Evolutionary conservation across 2,888 invertebrate species (phyloP).

Genomic region (Aleiodes alternator): DNA sequence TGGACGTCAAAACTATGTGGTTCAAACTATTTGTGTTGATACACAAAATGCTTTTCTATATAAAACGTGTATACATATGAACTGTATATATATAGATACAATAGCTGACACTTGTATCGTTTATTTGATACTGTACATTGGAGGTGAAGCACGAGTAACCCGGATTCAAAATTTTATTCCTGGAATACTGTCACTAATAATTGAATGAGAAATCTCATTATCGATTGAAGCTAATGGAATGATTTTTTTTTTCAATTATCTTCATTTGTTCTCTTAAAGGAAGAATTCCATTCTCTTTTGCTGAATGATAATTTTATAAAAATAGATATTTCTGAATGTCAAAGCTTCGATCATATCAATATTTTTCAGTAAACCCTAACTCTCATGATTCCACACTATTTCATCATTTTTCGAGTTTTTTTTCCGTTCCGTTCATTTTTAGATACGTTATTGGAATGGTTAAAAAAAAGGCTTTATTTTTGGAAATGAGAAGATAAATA

Average conservation of each 20-base stretch:
- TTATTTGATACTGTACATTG: conserved; percentile 3
- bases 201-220: background rate
- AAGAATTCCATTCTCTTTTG: too few relatives aligned
- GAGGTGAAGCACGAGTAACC: conserved; percentile 17
- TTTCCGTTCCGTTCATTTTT: too few relatives aligned
- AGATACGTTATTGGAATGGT: too few relatives aligned
- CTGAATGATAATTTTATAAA: background rate
- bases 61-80: conserved; percentile 11
- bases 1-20: conserved; percentile 39
- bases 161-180: conserved; percentile 5
- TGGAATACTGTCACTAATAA: background rate
- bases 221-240: background rate
- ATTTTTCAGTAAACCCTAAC: too few relatives aligned
- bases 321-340: background rate
- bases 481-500: too few relatives aligned
- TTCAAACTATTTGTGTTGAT: conserved; percentile 13
- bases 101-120: conserved; percentile 12
- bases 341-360: background rate
- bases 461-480: too few relatives aligned
- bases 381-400: too few relatives aligned
- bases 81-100: background rate
- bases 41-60: too few relatives aligned
- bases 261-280: background rate
- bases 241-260: background rate
- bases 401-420: too few relatives aligned